Percentiles rank a stretch among this genome's conserved stretches.
phyloP scores from a whole-genome alignment of 2,113 vertebrate species.

The Zingel zingel region DNA sequence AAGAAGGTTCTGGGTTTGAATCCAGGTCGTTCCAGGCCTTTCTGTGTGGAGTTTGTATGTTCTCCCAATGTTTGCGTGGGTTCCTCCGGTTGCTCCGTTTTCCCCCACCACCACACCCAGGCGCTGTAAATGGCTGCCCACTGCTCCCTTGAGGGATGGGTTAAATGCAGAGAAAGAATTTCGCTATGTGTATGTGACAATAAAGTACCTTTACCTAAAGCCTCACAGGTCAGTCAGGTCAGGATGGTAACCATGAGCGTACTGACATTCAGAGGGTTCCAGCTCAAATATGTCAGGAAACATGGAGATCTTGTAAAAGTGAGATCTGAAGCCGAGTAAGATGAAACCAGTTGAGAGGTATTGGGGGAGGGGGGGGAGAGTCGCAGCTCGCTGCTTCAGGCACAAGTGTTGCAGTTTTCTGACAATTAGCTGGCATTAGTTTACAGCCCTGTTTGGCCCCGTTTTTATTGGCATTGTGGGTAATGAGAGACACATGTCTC shows the following conservation, averaged over 20 bases:
- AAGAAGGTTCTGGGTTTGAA: too few species aligned
- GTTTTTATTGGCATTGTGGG: slow-evolving; percentile 32
- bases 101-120: too few species aligned
- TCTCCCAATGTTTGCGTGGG: too few species aligned
- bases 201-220: too few species aligned
- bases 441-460: slow-evolving; percentile 21
- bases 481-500: slow-evolving; percentile 40
- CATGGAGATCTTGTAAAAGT: background rate
- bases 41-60: too few species aligned
- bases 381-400: background rate
- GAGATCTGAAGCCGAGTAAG: background rate
- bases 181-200: too few species aligned
- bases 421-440: slow-evolving; percentile 27
- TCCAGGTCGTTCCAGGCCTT: too few species aligned
- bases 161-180: too few species aligned
- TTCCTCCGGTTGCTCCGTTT: too few species aligned
- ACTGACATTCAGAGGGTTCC: background rate
- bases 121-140: too few species aligned
- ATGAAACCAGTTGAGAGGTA: background rate
- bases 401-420: slow-evolving; percentile 9
- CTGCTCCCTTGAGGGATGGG: too few species aligned
- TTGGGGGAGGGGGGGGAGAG: rapidly evolving
- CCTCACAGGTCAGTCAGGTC: background rate
- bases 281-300: background rate
- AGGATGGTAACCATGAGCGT: background rate